Evolutionary conservation across 2,113 vertebrate species (phyloP).

Genomic region (Sciurus niger): DNA sequence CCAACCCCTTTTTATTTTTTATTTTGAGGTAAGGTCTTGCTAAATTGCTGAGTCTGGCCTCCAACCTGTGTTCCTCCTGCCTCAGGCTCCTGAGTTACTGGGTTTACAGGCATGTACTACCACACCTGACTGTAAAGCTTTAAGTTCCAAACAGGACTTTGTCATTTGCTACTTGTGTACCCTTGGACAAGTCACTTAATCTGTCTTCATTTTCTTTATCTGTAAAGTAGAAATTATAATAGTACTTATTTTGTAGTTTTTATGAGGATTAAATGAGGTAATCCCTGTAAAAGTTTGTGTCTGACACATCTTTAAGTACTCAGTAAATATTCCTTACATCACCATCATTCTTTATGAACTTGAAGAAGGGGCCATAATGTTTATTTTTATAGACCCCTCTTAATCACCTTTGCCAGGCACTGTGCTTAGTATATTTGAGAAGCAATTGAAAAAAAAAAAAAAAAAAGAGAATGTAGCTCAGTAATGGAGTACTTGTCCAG

Average conservation of each 20-base stretch:
- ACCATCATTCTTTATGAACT: slow-evolving; percentile 42
- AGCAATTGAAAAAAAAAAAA: neutral
- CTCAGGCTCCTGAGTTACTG: neutral
- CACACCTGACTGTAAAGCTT: too few relatives aligned
- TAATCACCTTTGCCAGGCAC: slow-evolving; percentile 39
- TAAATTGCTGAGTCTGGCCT: neutral
- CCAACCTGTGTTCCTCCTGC: neutral
- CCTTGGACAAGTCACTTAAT: slow-evolving; percentile 5
- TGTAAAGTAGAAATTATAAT: slow-evolving; percentile 20
- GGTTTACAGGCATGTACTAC: neutral
- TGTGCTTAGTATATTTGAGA: slow-evolving; percentile 10
- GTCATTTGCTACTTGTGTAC: slow-evolving; percentile 47
- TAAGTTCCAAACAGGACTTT: neutral
- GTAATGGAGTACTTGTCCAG: neutral
- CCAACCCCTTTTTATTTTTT: neutral
- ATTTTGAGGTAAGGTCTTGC: neutral
- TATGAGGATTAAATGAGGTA: slow-evolving; percentile 60
- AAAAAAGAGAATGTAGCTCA: neutral
- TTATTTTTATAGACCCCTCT: neutral
- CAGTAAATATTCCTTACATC: neutral
- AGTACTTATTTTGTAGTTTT: slow-evolving; percentile 1
- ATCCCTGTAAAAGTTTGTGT: slow-evolving; percentile 51
- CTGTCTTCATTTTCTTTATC: slow-evolving; percentile 38
- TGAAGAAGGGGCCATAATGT: slow-evolving; percentile 4
- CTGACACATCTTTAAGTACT: neutral